phyloP scores from a whole-genome alignment of 2,888 invertebrate species.

The Xestobium rufovillosum region DNA sequence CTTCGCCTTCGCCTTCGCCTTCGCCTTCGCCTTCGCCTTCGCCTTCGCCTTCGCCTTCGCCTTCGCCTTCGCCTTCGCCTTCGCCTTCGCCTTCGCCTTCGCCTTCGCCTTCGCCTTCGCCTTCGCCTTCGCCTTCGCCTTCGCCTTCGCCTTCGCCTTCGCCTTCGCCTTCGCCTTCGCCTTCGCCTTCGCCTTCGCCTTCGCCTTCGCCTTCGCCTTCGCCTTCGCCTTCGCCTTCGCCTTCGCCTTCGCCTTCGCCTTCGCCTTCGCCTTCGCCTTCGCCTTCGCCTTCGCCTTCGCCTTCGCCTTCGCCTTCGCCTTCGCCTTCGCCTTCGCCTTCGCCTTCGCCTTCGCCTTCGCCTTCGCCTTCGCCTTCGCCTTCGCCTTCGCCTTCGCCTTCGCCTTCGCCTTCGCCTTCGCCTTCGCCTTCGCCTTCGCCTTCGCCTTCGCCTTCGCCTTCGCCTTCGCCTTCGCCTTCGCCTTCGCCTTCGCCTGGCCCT shows the following conservation, averaged over 20 bases:
- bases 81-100: not conserved
- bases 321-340: not conserved
- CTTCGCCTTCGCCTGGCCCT: not conserved
- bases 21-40: not conserved
- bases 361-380: not conserved
- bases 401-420: not conserved
- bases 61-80: not conserved
- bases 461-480: not conserved
- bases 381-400: not conserved
- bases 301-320: not conserved
- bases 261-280: not conserved
- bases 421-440: not conserved
- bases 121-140: not conserved
- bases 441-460: not conserved
- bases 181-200: conserved; percentile 1
- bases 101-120: not conserved
- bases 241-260: not conserved
- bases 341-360: not conserved
- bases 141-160: not conserved
- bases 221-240: not conserved
- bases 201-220: not conserved
- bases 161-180: not conserved
- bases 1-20: conserved; percentile 3
- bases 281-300: not conserved
- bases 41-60: not conserved